Evolutionary conservation across 2,797 vertebrate genomes (phyloP).

Genomic region (Macroramphosus scolopax): DNA sequence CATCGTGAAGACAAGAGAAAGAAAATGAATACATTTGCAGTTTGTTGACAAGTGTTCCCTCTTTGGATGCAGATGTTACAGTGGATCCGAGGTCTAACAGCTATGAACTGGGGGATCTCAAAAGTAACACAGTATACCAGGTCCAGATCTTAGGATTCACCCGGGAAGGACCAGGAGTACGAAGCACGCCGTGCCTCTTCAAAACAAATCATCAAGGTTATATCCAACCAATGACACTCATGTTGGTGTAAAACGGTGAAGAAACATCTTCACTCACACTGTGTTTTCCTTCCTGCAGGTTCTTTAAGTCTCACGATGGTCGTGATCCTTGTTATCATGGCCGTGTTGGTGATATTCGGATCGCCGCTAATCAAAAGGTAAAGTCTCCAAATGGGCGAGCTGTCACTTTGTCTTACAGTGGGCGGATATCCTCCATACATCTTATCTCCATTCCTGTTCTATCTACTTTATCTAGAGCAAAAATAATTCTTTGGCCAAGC

Average conservation of each 20-base stretch:
- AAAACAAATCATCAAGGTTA: slow-evolving; percentile 60
- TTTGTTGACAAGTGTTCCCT: not conserved
- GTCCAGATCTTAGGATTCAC: slow-evolving; percentile 83
- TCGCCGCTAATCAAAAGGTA: slow-evolving; percentile 65
- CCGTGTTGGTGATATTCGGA: slow-evolving; percentile 37
- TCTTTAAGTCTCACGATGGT: slow-evolving; percentile 2
- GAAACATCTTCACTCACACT: not conserved
- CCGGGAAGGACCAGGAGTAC: slow-evolving; percentile 72
- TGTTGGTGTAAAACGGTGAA: not conserved
- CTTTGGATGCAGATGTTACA: slow-evolving; percentile 69
- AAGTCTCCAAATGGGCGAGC: no score
- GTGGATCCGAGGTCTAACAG: slow-evolving; percentile 59
- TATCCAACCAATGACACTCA: no score
- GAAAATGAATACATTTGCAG: not conserved
- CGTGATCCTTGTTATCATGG: slow-evolving; percentile 11
- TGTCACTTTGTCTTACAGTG: no score
- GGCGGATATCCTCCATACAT: no score
- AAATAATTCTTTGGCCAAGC: slow-evolving; percentile 76
- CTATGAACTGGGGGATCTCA: slow-evolving; percentile 64
- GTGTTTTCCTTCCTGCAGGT: slow-evolving; percentile 12
- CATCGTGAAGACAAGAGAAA: no score
- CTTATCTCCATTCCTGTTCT: no score
- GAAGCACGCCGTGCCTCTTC: slow-evolving; percentile 53
- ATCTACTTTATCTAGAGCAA: slow-evolving; percentile 65
- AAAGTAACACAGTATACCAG: slow-evolving; percentile 63